phyloP scores from a whole-genome alignment of 2,888 invertebrate species.

The Ischnura elegans region DNA sequence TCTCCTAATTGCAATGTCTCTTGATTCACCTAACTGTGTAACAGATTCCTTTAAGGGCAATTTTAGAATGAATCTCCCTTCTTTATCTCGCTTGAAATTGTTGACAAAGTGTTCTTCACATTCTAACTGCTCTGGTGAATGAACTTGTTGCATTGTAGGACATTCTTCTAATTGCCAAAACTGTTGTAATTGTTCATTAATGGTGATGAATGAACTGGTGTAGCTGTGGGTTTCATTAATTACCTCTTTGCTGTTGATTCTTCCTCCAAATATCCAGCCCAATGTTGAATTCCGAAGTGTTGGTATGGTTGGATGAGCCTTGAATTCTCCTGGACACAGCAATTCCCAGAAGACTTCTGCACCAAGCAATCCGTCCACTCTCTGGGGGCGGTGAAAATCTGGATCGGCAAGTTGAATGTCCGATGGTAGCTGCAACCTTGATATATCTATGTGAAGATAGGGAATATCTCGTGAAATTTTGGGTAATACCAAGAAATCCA shows the following conservation, averaged over 20 bases:
- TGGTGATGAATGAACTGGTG: too few relatives aligned
- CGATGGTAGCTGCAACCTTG: neutral
- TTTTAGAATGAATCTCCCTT: too few relatives aligned
- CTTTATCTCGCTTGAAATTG: too few relatives aligned
- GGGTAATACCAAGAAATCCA: neutral
- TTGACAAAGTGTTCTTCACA: too few relatives aligned
- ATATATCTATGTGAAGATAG: neutral
- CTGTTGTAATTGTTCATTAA: too few relatives aligned
- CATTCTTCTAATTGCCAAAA: too few relatives aligned
- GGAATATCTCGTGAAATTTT: neutral
- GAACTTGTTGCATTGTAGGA: too few relatives aligned
- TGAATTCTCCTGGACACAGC: neutral
- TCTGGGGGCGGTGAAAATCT: neutral
- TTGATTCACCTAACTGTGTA: neutral
- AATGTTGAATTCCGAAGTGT: neutral
- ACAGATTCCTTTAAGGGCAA: too few relatives aligned
- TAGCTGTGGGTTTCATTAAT: neutral
- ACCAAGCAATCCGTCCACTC: neutral
- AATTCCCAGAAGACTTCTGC: constrained; percentile 9
- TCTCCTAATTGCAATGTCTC: neutral
- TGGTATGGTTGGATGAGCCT: neutral
- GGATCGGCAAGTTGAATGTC: neutral
- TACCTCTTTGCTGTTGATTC: neutral
- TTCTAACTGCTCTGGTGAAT: too few relatives aligned
- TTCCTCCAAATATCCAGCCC: neutral